A percentile compares a stretch with the other conserved stretches of the same genome.
Evolutionary conservation across 1,140 invertebrate genomes (phyloP).

Genomic region (Drosophila triauraria): DNA sequence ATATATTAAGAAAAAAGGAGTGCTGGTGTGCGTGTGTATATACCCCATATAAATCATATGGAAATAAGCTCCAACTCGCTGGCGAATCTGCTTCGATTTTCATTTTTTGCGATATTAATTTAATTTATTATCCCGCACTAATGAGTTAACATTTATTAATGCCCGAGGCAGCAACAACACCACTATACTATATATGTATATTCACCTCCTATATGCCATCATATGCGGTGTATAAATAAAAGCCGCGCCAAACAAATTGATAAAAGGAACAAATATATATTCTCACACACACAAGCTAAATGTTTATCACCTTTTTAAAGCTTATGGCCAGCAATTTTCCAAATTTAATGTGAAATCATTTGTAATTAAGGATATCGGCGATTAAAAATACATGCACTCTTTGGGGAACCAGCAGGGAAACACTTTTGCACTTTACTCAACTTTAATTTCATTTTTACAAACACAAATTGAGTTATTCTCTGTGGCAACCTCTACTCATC

Average conservation of each 20-base stretch:
- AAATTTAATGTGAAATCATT: conserved; percentile 62
- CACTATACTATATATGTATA: conserved; percentile 12
- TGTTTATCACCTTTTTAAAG: conserved; percentile 64
- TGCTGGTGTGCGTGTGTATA: conserved; percentile 3
- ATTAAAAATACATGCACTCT: not conserved
- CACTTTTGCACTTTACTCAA: not conserved
- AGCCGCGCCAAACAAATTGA: conserved; percentile 62
- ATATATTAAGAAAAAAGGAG: not conserved
- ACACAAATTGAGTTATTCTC: not conserved
- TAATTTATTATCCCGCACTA: conserved; percentile 68
- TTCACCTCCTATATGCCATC: conserved; percentile 15
- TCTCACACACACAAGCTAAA: conserved; percentile 14
- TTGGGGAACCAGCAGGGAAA: not conserved
- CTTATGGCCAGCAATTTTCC: conserved; percentile 51
- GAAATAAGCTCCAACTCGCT: conserved; percentile 55
- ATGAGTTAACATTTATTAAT: conserved; percentile 79
- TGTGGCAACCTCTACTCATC: not conserved
- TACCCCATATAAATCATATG: conserved; percentile 70
- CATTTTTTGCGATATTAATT: conserved; percentile 53
- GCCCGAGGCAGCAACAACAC: conserved; percentile 13
- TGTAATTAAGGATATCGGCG: conserved; percentile 30
- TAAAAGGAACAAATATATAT: conserved; percentile 22
- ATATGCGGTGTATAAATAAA: conserved; percentile 50
- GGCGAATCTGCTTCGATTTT: conserved; percentile 49
- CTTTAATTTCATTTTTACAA: not conserved